Percentiles rank a stretch among this genome's conserved stretches.
Evolutionary conservation across 2,113 vertebrate genomes (phyloP).

Genomic region (Glaucidium brasilianum): DNA sequence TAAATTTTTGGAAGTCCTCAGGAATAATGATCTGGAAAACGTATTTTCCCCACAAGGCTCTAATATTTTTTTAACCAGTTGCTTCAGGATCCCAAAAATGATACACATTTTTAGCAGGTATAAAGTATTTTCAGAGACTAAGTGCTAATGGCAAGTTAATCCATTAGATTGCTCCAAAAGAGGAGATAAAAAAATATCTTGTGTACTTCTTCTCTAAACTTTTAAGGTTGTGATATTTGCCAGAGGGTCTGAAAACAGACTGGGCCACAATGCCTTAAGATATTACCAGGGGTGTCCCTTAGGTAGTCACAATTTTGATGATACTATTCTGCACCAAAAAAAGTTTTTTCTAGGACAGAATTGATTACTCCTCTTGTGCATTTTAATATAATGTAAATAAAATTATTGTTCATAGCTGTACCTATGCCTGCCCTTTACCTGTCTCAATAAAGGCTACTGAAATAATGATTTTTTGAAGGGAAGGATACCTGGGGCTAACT

Average conservation of each 20-base stretch:
- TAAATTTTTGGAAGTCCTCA: conserved; percentile 35
- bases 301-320: neutral
- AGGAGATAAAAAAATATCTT: neutral
- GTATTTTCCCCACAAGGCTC: neutral
- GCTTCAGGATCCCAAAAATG: neutral
- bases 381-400: neutral
- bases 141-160: neutral
- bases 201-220: neutral
- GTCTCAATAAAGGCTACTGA: neutral
- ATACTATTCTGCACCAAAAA: neutral
- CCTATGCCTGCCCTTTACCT: neutral
- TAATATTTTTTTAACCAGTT: neutral
- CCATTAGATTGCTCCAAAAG: neutral
- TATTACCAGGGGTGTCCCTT: neutral
- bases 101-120: neutral
- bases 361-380: neutral
- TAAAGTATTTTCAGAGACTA: neutral
- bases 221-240: neutral
- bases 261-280: neutral
- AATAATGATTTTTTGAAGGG: neutral
- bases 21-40: conserved; percentile 56
- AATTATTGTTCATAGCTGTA: neutral
- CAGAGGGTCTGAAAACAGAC: neutral
- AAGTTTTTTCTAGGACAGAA: neutral
- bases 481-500: neutral